Evolutionary conservation across 2,113 vertebrate genomes (phyloP), one percentile per base, ranked within the genome.

Genomic region (Toxotes chatareus): DNA sequence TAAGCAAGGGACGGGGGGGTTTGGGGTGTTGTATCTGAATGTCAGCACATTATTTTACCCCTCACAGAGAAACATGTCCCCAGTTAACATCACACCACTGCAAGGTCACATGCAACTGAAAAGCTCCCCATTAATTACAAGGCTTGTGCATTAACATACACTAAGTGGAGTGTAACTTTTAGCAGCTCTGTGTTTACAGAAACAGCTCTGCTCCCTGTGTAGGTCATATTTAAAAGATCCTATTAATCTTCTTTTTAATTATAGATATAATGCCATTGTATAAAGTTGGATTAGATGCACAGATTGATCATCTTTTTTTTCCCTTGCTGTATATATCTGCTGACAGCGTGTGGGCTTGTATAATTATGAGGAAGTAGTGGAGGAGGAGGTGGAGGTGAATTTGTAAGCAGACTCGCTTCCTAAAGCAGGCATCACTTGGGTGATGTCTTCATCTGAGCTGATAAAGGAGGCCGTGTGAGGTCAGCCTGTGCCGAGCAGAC

Each of bases 171-270:
- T 46, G 70, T 49, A 73, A 27, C 44, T 74, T 17, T 51, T 40
- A 40, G 38, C 38, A 19, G 57, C 34, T 31, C 34, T 21, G 76
- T 89, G 79, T 89, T 84, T 84, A 86, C 73, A 61, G 49, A 73
- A 77, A 64, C 76, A 64, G 55, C 40, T 27, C 17, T 38, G 55
- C 62, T 67, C 44, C 34, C 8, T 8, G 62, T 59, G 75, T 86
- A 92, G 88, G 86, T 91, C 89, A 89, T 14, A 69, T 53, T 82
- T 77, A 86, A 61, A 84, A 89, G 70, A 82, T 42, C 84, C 76
- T 32, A 86, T 89, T 83, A 83, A 87, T 93, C 88, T 84, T 88
- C 60, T 87, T 86, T 91, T 87, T 89, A 81, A 93, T 92, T 92
- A 91, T 69, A 38, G 74, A 67, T 85, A 85, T 67, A 83, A 83